Evolutionary conservation across 2,888 invertebrate genomes (phyloP), one percentile per base, ranked within the genome.

Genomic region (Helobdella robusta): DNA sequence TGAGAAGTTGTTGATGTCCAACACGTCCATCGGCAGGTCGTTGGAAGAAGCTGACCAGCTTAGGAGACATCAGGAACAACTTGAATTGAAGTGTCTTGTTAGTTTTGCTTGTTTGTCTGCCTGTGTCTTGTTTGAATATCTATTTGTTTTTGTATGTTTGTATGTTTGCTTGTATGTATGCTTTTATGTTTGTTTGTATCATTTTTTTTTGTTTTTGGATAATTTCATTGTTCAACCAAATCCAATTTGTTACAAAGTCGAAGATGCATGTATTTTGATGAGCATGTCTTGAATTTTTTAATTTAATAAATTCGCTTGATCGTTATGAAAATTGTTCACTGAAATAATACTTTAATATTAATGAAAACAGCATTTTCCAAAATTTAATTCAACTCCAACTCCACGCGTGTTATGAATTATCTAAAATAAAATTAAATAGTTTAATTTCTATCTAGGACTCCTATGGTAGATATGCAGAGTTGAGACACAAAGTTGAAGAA

Each of bases 401-500:
- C n/a, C n/a, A n/a, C n/a, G n/a, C n/a, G n/a, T n/a, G n/a, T n/a
- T n/a, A n/a, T n/a, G n/a, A n/a, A n/a, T n/a, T n/a, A n/a, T n/a
- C n/a, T n/a, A n/a, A n/a, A n/a, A n/a, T n/a, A n/a, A n/a, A n/a
- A n/a, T n/a, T n/a, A n/a, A n/a, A n/a, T n/a, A n/a, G 48, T 48
- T 48, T 5, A 48, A 48, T 48, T 48, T 8, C 4, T 1, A 1
- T 8, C 25, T 52, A 85, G 84, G 87, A 88, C 73, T 86, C 88
- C 0, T 88, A 88, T 73, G 87, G 87, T 18, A 84, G 85, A 73
- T 88, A 88, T 78, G 87, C 88, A 0, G 88, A 89, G 74, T 76
- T 89, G 54, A 81, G 87, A 15, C 87, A 88, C 75, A 85, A 85
- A 78, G 86, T 87, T 1, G 56, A 56, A 30, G 56, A 28, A 8